Evolutionary conservation across 2,888 invertebrate genomes (phyloP).

Genomic region (Alitta virens): DNA sequence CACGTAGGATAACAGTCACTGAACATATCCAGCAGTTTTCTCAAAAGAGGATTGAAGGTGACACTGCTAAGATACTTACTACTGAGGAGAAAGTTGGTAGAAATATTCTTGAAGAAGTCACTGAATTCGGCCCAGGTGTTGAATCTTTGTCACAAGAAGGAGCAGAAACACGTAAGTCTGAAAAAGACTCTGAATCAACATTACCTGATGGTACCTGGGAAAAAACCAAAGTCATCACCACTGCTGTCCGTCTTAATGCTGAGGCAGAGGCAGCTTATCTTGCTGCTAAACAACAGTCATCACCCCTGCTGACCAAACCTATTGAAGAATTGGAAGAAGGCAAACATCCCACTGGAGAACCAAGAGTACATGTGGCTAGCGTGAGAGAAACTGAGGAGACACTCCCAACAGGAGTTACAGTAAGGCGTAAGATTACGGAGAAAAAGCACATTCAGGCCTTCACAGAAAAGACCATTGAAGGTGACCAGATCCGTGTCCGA

Average conservation of each 20-base stretch:
- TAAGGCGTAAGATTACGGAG: conserved; percentile 24
- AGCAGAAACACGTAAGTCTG: conserved; percentile 20
- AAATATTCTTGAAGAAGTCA: no score
- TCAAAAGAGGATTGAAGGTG: background rate
- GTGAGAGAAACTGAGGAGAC: conserved; percentile 30
- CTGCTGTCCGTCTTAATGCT: conserved; percentile 35
- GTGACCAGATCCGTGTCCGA: conserved; percentile 6
- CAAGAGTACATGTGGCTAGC: conserved; percentile 18
- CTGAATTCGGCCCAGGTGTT: no score
- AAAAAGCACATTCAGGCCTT: conserved; percentile 10
- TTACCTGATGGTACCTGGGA: conserved; percentile 33
- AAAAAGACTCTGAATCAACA: conserved; percentile 29
- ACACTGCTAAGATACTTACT: background rate
- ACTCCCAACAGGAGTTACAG: conserved; percentile 30
- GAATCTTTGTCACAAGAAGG: no score
- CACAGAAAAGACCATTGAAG: conserved; percentile 7
- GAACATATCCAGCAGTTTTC: conserved; percentile 32
- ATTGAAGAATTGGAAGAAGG: no score
- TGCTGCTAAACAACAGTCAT: conserved; percentile 10
- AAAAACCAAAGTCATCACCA: conserved; percentile 28
- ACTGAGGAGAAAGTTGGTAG: no score
- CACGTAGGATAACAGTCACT: conserved; percentile 33
- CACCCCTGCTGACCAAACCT: background rate
- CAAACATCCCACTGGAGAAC: background rate
- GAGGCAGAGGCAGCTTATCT: conserved; percentile 28